Conservation (phyloP, 2,797 vertebrate species). For the Helostoma temminkii region DNA sequence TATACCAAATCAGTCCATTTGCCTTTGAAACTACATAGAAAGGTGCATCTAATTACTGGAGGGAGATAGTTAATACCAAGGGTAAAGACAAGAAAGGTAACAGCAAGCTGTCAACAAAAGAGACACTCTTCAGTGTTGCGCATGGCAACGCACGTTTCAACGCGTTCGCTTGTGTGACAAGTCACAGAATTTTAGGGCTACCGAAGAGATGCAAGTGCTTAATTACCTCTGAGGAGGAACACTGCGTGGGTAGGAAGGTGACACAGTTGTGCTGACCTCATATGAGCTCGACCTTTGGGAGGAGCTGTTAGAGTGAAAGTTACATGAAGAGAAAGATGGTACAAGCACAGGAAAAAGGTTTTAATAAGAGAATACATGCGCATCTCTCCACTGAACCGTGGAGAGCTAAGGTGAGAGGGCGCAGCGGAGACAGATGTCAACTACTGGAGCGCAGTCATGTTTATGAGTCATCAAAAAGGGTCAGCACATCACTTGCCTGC, state of each 20-base stretch:
- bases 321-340: slow-evolving; percentile 9
- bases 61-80: slow-evolving; percentile 2
- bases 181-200: slow-evolving; percentile 37
- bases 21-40: slow-evolving; percentile 42
- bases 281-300: slow-evolving; percentile 53
- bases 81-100: slow-evolving; percentile 30
- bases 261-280: slow-evolving; percentile 60
- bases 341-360: slow-evolving; percentile 25
- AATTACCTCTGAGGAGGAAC: slow-evolving; percentile 50
- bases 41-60: slow-evolving; percentile 55
- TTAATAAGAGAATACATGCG: slow-evolving; percentile 72
- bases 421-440: slow-evolving; percentile 62
- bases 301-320: slow-evolving; percentile 59
- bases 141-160: slow-evolving; percentile 12
- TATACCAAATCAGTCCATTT: slow-evolving; percentile 57
- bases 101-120: slow-evolving; percentile 27
- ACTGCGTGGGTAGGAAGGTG: slow-evolving; percentile 4
- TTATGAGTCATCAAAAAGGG: slow-evolving; percentile 75
- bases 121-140: slow-evolving; percentile 11
- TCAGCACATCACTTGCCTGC: slow-evolving; percentile 51
- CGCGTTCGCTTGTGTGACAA: slow-evolving; percentile 40
- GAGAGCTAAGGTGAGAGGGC: slow-evolving; percentile 69
- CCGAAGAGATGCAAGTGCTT: slow-evolving; percentile 51
- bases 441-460: slow-evolving; percentile 57
- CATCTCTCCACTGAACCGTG: slow-evolving; percentile 28